These are phyloP conservation scores for Fulmarus glacialis DNA, from an alignment of 2,113 vertebrate genomes.

Conservation along the genomic window DNA sequence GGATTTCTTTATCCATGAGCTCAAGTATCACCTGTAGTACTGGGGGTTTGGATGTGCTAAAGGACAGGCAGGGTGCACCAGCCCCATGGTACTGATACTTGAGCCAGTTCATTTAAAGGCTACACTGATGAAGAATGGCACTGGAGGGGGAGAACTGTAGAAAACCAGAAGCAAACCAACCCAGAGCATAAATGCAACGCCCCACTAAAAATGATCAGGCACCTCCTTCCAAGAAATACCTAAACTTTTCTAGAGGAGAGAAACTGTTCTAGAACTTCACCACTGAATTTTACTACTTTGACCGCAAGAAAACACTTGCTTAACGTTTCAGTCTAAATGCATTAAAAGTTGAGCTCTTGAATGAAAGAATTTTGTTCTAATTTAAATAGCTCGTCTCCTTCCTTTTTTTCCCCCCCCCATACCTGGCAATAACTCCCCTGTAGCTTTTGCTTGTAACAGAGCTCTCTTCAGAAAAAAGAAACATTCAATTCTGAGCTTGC, in stretches of 20 bases:
- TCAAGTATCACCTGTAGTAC: background rate
- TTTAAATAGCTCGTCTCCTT: background rate
- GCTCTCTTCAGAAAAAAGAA: background rate
- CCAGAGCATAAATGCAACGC: background rate
- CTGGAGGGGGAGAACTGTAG: background rate
- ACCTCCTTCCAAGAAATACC: background rate
- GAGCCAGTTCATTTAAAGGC: background rate
- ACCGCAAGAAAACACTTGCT: background rate
- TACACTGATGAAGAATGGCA: too few species aligned
- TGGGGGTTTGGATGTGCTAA: too few species aligned
- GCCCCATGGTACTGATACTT: background rate
- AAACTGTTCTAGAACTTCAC: background rate
- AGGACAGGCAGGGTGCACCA: background rate
- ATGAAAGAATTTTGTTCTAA: background rate
- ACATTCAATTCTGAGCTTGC: background rate
- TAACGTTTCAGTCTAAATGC: background rate
- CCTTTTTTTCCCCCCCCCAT: accelerated
- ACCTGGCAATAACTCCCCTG: too few species aligned
- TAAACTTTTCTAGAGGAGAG: background rate
- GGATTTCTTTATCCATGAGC: background rate
- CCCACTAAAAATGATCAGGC: background rate
- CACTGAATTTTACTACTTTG: background rate
- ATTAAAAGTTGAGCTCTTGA: background rate
- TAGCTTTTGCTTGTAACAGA: background rate
- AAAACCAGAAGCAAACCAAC: background rate